These are phyloP conservation scores for Caenorhabditis sp. DNA, from an alignment of 2,888 invertebrate species.

Conservation along the genomic window DNA sequence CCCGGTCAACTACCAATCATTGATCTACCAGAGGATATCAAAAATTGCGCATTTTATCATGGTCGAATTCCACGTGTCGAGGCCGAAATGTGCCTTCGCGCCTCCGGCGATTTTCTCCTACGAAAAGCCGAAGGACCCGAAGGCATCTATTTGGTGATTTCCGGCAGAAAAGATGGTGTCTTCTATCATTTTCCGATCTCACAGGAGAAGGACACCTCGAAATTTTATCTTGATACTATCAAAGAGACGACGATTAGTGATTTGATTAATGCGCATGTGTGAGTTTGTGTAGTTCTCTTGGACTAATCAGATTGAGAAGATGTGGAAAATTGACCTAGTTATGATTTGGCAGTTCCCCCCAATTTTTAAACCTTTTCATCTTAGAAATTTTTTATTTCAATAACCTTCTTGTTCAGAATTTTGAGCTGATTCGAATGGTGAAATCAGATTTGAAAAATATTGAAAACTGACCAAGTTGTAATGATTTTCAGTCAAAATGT, in stretches of 20 bases:
- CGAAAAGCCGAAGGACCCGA: conserved; percentile 50
- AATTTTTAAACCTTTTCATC: too few species aligned
- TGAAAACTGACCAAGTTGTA: too few species aligned
- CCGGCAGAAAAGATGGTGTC: conserved; percentile 7
- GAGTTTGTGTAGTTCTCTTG: background rate
- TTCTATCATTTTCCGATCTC: conserved; percentile 23
- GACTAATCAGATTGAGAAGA: background rate
- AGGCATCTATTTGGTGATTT: conserved; percentile 19
- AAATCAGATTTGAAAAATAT: too few species aligned
- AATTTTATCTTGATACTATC: conserved; percentile 18
- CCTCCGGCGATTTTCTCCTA: conserved; percentile 57
- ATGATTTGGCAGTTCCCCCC: too few species aligned
- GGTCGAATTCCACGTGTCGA: conserved; percentile 59
- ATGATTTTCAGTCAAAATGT: too few species aligned
- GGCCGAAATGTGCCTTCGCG: conserved; percentile 48
- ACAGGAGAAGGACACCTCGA: conserved; percentile 8
- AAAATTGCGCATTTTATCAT: conserved; percentile 53
- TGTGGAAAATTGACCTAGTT: too few species aligned
- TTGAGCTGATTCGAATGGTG: too few species aligned
- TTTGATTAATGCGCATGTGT: conserved; percentile 20
- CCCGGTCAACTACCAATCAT: background rate
- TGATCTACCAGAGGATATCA: conserved; percentile 9
- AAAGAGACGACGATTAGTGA: conserved; percentile 17
- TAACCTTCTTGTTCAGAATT: too few species aligned
- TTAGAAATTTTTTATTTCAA: too few species aligned